Conservation (phyloP, 2,113 vertebrate species). For the Prolemur simus region DNA sequence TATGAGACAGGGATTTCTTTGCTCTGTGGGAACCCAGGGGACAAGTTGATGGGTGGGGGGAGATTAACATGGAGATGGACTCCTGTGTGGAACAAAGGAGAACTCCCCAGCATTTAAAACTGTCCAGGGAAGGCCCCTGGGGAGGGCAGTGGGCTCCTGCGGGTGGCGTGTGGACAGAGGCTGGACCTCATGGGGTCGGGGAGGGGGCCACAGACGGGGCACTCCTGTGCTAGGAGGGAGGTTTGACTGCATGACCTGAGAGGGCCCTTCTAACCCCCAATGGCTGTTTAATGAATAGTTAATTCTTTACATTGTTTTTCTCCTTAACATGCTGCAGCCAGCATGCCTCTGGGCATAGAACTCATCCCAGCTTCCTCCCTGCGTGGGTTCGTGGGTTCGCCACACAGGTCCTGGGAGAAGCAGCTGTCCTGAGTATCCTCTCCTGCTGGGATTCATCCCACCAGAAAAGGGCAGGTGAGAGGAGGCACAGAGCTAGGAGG, state of each 20-base stretch:
- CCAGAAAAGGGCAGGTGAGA: background rate
- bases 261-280: background rate
- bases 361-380: background rate
- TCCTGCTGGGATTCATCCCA: background rate
- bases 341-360: background rate
- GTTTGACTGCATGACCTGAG: background rate
- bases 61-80: background rate
- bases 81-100: background rate
- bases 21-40: background rate
- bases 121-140: background rate
- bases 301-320: background rate
- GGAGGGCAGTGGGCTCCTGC: rapidly evolving
- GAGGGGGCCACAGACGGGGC: background rate
- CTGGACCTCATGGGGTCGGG: background rate
- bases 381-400: background rate
- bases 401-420: background rate
- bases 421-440: background rate
- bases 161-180: background rate
- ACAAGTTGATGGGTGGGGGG: background rate
- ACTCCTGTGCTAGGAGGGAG: background rate
- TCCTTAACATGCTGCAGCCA: background rate
- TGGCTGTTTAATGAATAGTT: background rate
- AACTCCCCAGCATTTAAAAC: background rate
- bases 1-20: background rate
- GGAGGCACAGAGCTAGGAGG: background rate